Percentiles rank a stretch among this genome's conserved stretches.
Conservation (phyloP, 2,888 invertebrate genomes). For the Lumbricus terrestris region DNA sequence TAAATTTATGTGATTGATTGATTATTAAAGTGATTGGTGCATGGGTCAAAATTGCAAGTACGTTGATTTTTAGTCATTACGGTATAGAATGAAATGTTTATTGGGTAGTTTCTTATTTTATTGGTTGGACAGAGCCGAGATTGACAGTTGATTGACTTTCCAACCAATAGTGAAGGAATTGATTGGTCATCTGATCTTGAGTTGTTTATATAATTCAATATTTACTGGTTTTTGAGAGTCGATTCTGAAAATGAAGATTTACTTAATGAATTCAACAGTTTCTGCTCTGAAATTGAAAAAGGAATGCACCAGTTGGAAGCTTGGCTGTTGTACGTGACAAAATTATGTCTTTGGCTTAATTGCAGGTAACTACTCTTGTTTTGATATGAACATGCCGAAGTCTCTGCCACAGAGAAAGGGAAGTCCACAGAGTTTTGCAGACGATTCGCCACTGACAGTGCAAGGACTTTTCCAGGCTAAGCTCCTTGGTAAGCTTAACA, state of each 20-base stretch:
- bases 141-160: no score
- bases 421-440: constrained; percentile 72
- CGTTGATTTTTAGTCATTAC: no score
- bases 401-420: constrained; percentile 73
- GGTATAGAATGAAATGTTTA: no score
- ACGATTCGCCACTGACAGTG: constrained; percentile 86
- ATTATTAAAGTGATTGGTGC: no score
- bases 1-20: no score
- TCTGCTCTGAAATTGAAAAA: constrained; percentile 9
- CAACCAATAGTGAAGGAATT: neutral
- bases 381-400: constrained; percentile 88
- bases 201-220: neutral
- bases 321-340: neutral
- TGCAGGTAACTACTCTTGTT: constrained; percentile 70
- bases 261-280: neutral
- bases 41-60: no score
- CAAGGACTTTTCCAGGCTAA: constrained; percentile 80
- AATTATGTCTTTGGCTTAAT: neutral
- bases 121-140: no score
- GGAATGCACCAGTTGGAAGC: constrained; percentile 3
- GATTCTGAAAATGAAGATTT: neutral
- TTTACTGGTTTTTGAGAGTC: neutral
- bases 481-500: constrained; percentile 34
- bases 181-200: no score
- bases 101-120: no score